These are phyloP conservation scores for Coregonus sp. DNA, from an alignment of 2,797 vertebrate genomes.

Conservation along the genomic window DNA sequence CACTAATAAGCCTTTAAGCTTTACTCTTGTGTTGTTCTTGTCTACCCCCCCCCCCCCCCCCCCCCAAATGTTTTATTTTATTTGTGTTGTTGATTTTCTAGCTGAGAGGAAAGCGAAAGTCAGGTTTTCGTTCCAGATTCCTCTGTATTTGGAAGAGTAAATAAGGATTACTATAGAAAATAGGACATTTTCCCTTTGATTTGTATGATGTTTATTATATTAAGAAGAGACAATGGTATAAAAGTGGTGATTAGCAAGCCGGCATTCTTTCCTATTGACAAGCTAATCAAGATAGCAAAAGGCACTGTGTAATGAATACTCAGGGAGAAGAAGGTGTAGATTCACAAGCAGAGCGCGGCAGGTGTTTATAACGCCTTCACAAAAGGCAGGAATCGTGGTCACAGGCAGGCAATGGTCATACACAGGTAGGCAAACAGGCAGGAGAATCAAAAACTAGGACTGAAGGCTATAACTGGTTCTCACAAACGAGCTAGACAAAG, in stretches of 20 bases:
- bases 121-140: conserved; percentile 15
- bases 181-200: conserved; percentile 19
- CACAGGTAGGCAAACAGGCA: too few relatives aligned
- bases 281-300: not conserved
- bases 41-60: conserved; percentile 12
- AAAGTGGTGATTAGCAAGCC: conserved; percentile 42
- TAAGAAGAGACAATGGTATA: conserved; percentile 3
- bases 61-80: conserved; percentile 16
- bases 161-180: conserved; percentile 22
- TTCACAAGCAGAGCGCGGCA: too few relatives aligned
- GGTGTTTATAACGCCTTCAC: too few relatives aligned
- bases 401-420: too few relatives aligned
- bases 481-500: too few relatives aligned
- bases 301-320: too few relatives aligned
- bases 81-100: conserved; percentile 30
- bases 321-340: too few relatives aligned
- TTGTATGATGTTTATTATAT: conserved; percentile 23
- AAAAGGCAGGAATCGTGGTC: too few relatives aligned
- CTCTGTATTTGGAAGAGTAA: conserved; percentile 14
- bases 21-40: conserved; percentile 42
- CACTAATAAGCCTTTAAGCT: conserved; percentile 61
- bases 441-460: too few relatives aligned
- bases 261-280: conserved; percentile 45
- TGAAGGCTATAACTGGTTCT: too few relatives aligned
- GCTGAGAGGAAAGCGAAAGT: conserved; percentile 21